Conservation (phyloP, 2,888 invertebrate species). For the Nowickia ferox region DNA sequence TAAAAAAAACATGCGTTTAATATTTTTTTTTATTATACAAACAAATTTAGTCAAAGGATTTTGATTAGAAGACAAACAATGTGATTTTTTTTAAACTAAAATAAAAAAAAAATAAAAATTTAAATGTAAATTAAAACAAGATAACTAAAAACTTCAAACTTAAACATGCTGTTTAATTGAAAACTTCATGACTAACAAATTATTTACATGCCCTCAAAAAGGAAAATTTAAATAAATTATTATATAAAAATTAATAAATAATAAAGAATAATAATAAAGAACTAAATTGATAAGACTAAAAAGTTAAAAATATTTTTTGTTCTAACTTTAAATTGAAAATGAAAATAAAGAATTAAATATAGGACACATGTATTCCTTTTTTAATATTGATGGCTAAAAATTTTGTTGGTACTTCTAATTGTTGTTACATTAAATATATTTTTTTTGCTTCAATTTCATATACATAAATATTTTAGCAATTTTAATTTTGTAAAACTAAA, state of each 20-base stretch:
- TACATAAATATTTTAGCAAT: not conserved
- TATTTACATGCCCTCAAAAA: slow-evolving; percentile 56
- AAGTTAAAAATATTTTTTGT: not conserved
- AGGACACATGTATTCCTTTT: slow-evolving; percentile 77
- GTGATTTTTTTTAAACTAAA: slow-evolving; percentile 45
- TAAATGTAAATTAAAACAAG: not conserved
- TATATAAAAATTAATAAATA: not conserved
- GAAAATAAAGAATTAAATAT: slow-evolving; percentile 76
- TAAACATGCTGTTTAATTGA: slow-evolving; percentile 41
- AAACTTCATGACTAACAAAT: not conserved
- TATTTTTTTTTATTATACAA: slow-evolving; percentile 28
- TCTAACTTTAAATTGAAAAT: not conserved
- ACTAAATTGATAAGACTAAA: not conserved
- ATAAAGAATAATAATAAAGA: not conserved
- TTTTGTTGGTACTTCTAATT: slow-evolving; percentile 38
- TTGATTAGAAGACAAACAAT: slow-evolving; percentile 60
- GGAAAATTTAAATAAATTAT: too few relatives aligned
- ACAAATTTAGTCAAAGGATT: slow-evolving; percentile 41
- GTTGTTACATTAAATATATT: slow-evolving; percentile 4
- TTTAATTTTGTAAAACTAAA: slow-evolving; percentile 16
- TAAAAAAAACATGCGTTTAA: slow-evolving; percentile 63
- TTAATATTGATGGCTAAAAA: slow-evolving; percentile 14
- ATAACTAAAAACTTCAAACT: not conserved
- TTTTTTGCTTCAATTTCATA: not conserved
- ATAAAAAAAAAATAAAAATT: slow-evolving; percentile 11